Evolutionary conservation across 2,113 vertebrate genomes (phyloP), one percentile per base, ranked within the genome.

Genomic region (Elephas maximus): DNA sequence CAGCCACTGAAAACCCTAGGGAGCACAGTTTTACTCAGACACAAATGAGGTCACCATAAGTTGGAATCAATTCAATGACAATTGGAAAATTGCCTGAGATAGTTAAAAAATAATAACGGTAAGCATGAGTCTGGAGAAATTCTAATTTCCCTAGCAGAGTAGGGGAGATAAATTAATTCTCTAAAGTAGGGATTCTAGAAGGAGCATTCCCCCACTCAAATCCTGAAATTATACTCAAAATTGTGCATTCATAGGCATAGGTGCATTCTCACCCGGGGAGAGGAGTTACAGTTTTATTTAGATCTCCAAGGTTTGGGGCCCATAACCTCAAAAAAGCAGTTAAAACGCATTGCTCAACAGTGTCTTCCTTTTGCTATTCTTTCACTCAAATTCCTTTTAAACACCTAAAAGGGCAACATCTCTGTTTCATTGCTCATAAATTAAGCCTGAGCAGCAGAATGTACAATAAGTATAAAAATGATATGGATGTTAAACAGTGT

Each of bases 121-220:
- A 89, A 76, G 15, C 41, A 44, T 76, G 53, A 84, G 8, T 17
- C 45, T 77, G 18, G 41, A 79, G 71, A 85, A 95, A 81, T 6
- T 1, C 2, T 3, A 15, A 26, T 77, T 33, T 57, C 30, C 62
- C 87, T 80, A 33, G 24, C 0, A 28, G 33, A 21, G 18, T 21
- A 0, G 80, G 48, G 57, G 76, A 53, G 95, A 85, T 60, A 88
- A 84, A 33, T 73, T 33, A 76, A 71, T 88, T 96, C 33, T 92
- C 65, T 74, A 60, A 95, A 82, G 28, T 14, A 60, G 21, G 51
- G 21, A 33, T 89, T 45, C 67, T 81, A 21, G 10, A 5, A 81
- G 60, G 8, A 80, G 3, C 6, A 9, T 24, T 78, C 4, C 11
- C 92, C 57, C 44, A 88, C 20, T 24, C 20, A 86, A 45, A 82